Evolutionary conservation across 2,113 vertebrate genomes (phyloP).

Genomic region (Sylvia atricapilla): DNA sequence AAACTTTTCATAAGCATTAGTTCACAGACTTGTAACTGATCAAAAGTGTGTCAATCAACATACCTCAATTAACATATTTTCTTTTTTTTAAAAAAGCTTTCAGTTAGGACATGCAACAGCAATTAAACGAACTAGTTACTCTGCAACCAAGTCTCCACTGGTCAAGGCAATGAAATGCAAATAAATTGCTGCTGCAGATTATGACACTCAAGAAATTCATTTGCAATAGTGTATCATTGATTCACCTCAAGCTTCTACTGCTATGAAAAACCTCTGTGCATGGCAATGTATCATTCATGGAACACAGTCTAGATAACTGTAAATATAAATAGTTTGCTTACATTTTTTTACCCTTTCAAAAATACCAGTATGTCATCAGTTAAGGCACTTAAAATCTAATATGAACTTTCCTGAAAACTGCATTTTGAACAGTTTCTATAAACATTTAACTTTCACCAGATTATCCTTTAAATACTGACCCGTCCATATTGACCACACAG

Average conservation of each 20-base stretch:
- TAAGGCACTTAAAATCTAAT: background rate
- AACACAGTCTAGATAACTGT: background rate
- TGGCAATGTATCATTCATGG: background rate
- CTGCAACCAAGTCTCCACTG: background rate
- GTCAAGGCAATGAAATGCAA: background rate
- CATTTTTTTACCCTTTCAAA: background rate
- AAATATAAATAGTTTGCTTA: background rate
- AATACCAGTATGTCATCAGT: background rate
- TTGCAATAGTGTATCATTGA: background rate
- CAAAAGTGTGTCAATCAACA: background rate
- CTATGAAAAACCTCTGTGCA: background rate
- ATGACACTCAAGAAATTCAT: background rate
- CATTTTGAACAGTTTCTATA: background rate
- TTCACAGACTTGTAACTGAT: background rate
- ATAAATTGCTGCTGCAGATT: background rate
- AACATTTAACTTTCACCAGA: background rate
- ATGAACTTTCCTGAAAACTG: background rate
- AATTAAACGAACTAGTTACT: background rate
- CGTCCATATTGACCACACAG: conserved; percentile 91
- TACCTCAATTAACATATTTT: background rate
- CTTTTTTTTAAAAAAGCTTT: background rate
- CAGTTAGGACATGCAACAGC: background rate
- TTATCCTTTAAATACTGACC: conserved; percentile 72
- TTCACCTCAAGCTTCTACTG: background rate
- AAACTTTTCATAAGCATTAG: background rate